Conservation (phyloP, 2,113 vertebrate species). For the Axis porcinus region DNA sequence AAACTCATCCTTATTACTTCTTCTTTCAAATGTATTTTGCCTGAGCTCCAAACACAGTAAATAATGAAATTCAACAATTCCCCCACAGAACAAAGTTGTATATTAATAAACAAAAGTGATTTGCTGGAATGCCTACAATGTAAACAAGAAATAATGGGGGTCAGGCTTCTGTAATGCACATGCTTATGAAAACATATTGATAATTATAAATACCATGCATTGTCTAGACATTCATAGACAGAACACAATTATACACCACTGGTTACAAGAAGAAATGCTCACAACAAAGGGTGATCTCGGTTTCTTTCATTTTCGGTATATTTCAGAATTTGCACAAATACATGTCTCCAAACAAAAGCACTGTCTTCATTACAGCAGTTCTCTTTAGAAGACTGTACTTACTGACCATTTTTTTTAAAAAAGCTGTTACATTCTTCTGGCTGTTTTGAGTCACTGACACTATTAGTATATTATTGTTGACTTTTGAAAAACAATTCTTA, state of each 20-base stretch:
- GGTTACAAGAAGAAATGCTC: conserved; percentile 27
- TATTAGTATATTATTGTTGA: neutral
- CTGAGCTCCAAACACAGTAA: neutral
- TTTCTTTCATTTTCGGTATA: neutral
- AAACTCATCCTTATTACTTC: neutral
- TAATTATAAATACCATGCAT: conserved; percentile 71
- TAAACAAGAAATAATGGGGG: conserved; percentile 32
- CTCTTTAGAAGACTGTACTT: neutral
- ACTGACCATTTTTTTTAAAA: neutral
- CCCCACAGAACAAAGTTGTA: neutral
- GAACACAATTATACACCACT: neutral
- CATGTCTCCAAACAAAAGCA: neutral
- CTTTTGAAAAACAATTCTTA: neutral
- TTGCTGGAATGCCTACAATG: neutral
- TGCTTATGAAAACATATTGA: conserved; percentile 54
- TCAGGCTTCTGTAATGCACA: neutral
- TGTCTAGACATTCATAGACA: conserved; percentile 42
- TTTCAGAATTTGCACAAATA: neutral
- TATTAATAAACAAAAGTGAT: neutral
- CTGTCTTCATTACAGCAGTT: neutral
- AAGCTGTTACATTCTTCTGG: neutral
- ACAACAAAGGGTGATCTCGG: neutral
- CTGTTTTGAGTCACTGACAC: neutral
- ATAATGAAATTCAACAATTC: neutral
- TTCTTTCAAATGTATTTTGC: neutral